These are phyloP conservation scores for Pelodytes ibericus DNA, from an alignment of 2,797 vertebrate species.

Conservation along the genomic window DNA sequence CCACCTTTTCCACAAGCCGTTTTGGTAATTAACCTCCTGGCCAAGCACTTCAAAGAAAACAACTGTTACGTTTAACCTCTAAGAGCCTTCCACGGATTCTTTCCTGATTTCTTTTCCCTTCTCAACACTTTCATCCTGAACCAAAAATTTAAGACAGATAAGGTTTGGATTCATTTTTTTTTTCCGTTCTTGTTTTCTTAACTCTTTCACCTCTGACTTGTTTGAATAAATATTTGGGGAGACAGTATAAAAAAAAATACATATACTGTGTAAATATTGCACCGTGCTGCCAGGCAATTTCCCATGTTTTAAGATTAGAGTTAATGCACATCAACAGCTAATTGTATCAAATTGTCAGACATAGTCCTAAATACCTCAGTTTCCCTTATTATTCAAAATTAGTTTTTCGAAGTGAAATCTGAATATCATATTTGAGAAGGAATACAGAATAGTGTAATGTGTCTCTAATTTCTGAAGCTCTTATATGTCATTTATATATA, in stretches of 20 bases:
- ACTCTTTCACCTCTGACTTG: conserved; percentile 51
- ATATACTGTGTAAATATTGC: too few relatives aligned
- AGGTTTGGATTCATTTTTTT: conserved; percentile 50
- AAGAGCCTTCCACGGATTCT: conserved; percentile 85
- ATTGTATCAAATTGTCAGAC: background rate
- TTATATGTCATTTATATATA: too few relatives aligned
- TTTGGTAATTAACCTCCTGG: conserved; percentile 93
- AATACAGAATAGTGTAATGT: too few relatives aligned
- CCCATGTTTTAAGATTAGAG: background rate
- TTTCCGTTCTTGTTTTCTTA: conserved; percentile 49
- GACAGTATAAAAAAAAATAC: too few relatives aligned
- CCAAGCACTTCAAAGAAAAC: conserved; percentile 90
- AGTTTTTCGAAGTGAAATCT: too few relatives aligned
- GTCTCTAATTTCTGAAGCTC: too few relatives aligned
- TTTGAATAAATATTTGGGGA: conserved; percentile 6
- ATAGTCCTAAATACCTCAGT: background rate
- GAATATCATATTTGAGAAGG: too few relatives aligned
- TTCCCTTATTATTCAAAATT: background rate
- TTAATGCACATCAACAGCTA: background rate
- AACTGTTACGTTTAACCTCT: conserved; percentile 88
- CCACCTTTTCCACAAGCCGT: conserved; percentile 93
- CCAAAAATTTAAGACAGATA: conserved; percentile 61
- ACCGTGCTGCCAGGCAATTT: background rate
- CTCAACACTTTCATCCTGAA: conserved; percentile 82
- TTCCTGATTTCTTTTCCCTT: conserved; percentile 81